Percentiles rank a stretch among this genome's conserved stretches.
phyloP scores from a whole-genome alignment of 1,140 invertebrate genomes.

The Mesaphorura yosii region DNA sequence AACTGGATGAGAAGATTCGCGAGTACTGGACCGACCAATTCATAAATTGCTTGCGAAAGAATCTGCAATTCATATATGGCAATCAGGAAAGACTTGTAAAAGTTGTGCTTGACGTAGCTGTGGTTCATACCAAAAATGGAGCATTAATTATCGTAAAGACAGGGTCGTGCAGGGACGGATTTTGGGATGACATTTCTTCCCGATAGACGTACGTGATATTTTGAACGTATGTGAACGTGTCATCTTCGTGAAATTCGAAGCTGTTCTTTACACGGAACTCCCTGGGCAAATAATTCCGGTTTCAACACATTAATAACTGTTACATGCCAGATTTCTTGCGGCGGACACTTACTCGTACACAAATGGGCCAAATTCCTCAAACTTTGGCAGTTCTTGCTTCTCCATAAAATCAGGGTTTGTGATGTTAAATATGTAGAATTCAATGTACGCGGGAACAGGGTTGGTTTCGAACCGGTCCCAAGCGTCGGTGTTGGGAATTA shows the following conservation, averaged over 20 bases:
- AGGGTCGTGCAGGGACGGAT: background rate
- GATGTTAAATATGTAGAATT: conserved; percentile 40
- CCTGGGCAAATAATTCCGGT: too few species aligned
- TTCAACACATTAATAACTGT: too few species aligned
- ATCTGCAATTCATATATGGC: too few species aligned
- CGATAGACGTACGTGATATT: background rate
- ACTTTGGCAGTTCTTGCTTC: conserved; percentile 35
- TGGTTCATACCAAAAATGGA: conserved; percentile 4
- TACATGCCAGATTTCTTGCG: too few species aligned
- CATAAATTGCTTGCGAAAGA: too few species aligned
- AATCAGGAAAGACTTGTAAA: too few species aligned
- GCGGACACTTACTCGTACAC: conserved; percentile 38
- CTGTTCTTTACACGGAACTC: background rate
- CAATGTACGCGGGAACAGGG: conserved; percentile 39
- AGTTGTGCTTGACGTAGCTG: background rate
- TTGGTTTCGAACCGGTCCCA: conserved; percentile 35
- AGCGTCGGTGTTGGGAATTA: conserved; percentile 5
- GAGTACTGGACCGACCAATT: too few species aligned
- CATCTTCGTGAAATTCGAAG: background rate
- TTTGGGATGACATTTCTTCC: background rate
- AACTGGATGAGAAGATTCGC: too few species aligned
- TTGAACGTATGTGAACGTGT: background rate
- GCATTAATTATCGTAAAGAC: conserved; percentile 5
- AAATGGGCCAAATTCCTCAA: conserved; percentile 41
- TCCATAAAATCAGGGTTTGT: conserved; percentile 38